Conservation (phyloP, 2,888 invertebrate species). For the Mycalesis mineus region DNA sequence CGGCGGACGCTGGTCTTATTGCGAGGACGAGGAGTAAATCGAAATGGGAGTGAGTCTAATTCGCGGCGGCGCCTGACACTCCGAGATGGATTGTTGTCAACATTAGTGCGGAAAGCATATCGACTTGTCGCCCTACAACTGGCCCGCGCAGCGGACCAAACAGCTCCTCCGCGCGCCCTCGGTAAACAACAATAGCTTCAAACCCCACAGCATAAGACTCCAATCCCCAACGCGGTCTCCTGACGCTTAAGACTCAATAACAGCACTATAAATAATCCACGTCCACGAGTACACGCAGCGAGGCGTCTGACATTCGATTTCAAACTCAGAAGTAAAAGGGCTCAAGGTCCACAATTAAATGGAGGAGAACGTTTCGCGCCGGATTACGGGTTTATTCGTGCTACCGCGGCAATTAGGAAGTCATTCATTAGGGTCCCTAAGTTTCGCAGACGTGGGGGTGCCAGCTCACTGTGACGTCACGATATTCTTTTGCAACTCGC, state of each 20-base stretch:
- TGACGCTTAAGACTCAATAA: conserved; percentile 46
- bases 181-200: conserved; percentile 38
- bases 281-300: conserved; percentile 58
- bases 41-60: conserved; percentile 74
- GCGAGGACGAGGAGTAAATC: conserved; percentile 63
- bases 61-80: conserved; percentile 71
- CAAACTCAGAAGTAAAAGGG: conserved; percentile 61
- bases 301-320: conserved; percentile 65
- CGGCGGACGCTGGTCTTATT: conserved; percentile 48
- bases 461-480: conserved; percentile 64
- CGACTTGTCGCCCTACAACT: conserved; percentile 63
- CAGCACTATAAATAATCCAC: conserved; percentile 45
- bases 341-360: conserved; percentile 72
- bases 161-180: conserved; percentile 22
- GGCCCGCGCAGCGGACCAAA: conserved; percentile 23
- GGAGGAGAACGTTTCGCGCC: conserved; percentile 53
- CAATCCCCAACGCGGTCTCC: conserved; percentile 39
- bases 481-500: conserved; percentile 48
- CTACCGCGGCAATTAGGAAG: conserved; percentile 77
- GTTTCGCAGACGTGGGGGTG: conserved; percentile 78
- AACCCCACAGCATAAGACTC: conserved; percentile 44
- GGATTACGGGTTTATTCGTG: conserved; percentile 72
- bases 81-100: conserved; percentile 75
- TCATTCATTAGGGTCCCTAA: conserved; percentile 78
- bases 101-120: conserved; percentile 72